Base-by-base conservation (phyloP, 2,888 invertebrate genomes). In the Andrena marginata region DNA sequence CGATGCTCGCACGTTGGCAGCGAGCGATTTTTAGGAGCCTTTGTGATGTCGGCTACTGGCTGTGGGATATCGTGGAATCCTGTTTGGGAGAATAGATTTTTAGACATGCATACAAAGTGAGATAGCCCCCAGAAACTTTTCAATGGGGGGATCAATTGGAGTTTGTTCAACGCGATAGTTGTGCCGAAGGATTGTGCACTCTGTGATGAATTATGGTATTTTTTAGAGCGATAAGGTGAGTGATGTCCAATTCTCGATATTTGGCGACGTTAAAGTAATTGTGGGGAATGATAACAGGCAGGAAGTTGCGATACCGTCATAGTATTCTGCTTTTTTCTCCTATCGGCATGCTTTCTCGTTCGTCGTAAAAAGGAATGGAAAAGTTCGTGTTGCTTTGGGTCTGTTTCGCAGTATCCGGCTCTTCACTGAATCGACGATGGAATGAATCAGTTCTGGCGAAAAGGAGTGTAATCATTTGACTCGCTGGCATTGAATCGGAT, bases 151-250 rank as follows among this genome's bases (percentile, higher is more conserved):
- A 2, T n/a, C 51, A 51, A 20, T 20, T 20, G 20, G 51, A 20
- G 6, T 51, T 20, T 51, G 51, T 8, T 20, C 20, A 8, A 29
- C 69, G 33, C 2, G 70, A 26, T 26, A 48, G 16, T 56, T 1
- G 42, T 35, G 16, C 10, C 16, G 10, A 23, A 10, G 31, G 31
- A 51, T 75, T 33, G 16, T 48, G 10, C 16, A 16, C 31, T 67
- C 59, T 48, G 64, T 26, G 49, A 77, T 65, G 77, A 64, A 77
- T 77, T 77, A 64, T 71, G 72, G 63, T 59, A 64, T 23, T 71
- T 23, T 71, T 77, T 26, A 71, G 71, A 8, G 42, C 42, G 5
- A 72, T 56, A 65, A 77, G 72, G 72, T 72, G 77, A 77, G 77
- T 72, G 42, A 63, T 64, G 13, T 33, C 13, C 4, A 5, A 16